Percentiles rank a stretch among this genome's conserved stretches.
Evolutionary conservation across 1,140 invertebrate genomes (phyloP).

Genomic region (Drosophila arawakana): DNA sequence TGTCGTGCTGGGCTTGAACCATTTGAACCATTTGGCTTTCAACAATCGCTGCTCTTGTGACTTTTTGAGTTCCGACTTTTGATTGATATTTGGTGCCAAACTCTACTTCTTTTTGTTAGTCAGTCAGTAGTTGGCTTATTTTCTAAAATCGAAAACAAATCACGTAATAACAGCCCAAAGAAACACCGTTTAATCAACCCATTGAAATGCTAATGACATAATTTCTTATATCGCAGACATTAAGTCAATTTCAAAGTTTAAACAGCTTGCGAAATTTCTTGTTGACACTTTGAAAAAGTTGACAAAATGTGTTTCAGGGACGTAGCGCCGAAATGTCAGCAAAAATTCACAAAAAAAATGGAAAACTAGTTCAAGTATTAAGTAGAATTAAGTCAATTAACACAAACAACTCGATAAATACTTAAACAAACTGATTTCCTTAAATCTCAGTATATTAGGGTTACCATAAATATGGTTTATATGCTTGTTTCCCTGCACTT

Average conservation of each 20-base stretch:
- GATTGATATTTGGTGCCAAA: conserved; percentile 74
- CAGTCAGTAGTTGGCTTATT: conserved; percentile 17
- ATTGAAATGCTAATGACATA: conserved; percentile 61
- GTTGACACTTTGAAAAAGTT: conserved; percentile 23
- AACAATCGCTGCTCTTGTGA: conserved; percentile 26
- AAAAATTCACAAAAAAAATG: no score
- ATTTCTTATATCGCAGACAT: conserved; percentile 37
- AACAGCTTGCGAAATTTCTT: conserved; percentile 45
- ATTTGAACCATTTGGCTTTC: conserved; percentile 23
- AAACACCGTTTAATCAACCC: conserved; percentile 31
- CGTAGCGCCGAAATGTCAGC: neutral
- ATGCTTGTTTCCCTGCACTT: no score
- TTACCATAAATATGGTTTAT: no score
- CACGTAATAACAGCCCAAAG: conserved; percentile 50
- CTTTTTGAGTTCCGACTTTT: conserved; percentile 42
- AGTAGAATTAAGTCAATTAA: conserved; percentile 1
- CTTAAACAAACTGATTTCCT: no score
- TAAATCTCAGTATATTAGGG: no score
- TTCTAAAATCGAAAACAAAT: conserved; percentile 50
- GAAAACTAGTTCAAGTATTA: conserved; percentile 15
- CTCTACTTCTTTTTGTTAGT: conserved; percentile 50
- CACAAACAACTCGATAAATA: no score
- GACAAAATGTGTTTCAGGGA: conserved; percentile 31
- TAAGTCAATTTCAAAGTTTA: conserved; percentile 47
- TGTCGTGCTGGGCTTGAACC: conserved; percentile 20